phyloP scores from a whole-genome alignment of 2,113 vertebrate genomes.

The Elgaria multicarinata region DNA sequence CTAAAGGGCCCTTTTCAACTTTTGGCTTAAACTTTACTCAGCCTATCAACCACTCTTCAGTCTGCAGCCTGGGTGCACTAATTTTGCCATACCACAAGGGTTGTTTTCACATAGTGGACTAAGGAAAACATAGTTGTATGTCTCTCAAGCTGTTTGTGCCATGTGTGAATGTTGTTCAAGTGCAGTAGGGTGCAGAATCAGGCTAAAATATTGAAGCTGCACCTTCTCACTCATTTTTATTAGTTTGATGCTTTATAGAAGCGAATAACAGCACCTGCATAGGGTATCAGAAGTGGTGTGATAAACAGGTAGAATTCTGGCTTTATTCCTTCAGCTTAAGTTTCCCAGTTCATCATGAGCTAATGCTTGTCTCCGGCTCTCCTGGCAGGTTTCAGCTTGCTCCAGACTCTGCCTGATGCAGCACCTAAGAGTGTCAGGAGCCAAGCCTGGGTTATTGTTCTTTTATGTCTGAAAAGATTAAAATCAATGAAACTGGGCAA shows the following conservation, averaged over 20 bases:
- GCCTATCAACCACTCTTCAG: not conserved
- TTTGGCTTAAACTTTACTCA: not conserved
- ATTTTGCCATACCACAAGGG: not conserved
- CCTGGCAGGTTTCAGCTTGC: constrained; percentile 14
- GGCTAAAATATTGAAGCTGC: not conserved
- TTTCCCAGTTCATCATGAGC: not conserved
- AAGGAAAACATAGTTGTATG: not conserved
- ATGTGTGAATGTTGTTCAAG: not conserved
- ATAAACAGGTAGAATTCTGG: rapidly evolving
- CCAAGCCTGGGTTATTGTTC: not conserved
- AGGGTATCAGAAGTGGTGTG: not conserved
- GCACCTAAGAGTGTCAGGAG: not conserved
- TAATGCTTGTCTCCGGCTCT: not conserved
- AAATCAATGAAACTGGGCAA: not conserved
- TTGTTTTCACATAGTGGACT: not conserved
- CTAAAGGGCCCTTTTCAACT: not conserved
- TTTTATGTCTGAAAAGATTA: not conserved
- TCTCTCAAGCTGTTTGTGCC: too few species aligned
- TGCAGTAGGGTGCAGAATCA: too few species aligned
- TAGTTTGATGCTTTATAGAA: not conserved
- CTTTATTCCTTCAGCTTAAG: not conserved
- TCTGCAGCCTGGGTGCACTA: not conserved
- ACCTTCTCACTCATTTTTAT: constrained; percentile 11
- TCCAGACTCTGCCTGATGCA: not conserved
- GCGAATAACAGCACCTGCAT: not conserved